Conservation (phyloP, 1,140 invertebrate species). For the Heliconius hewitsoni region DNA sequence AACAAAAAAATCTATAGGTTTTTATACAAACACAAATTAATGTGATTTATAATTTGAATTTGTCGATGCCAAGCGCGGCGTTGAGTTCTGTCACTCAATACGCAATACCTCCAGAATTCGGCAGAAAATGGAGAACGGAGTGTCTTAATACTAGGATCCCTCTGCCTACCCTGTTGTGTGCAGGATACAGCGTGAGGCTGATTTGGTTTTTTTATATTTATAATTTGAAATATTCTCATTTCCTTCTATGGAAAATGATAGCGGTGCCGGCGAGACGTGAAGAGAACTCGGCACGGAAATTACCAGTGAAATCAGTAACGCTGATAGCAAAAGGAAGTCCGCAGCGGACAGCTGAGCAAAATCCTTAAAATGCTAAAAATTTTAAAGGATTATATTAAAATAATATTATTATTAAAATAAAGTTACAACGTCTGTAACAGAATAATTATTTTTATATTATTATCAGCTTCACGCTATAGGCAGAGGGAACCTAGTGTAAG, state of each 20-base stretch:
- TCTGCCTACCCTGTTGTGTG: too few relatives aligned
- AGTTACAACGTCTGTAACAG: not conserved
- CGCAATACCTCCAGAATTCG: too few relatives aligned
- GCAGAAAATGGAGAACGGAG: too few relatives aligned
- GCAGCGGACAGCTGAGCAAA: conserved; percentile 40
- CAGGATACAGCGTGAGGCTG: too few relatives aligned
- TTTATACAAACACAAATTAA: not conserved
- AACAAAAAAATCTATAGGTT: not conserved
- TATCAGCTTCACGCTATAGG: too few relatives aligned
- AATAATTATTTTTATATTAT: not conserved
- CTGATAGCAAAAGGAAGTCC: conserved; percentile 41
- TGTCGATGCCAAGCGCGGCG: too few relatives aligned
- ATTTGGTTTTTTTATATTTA: conserved; percentile 37
- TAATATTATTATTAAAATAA: not conserved
- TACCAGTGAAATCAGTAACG: conserved; percentile 65
- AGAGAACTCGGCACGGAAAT: conserved; percentile 58
- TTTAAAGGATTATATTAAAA: not conserved
- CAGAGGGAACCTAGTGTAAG: too few relatives aligned
- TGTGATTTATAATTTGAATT: conserved; percentile 60
- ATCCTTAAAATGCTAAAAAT: not conserved
- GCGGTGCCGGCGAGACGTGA: conserved; percentile 44
- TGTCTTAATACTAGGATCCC: too few relatives aligned
- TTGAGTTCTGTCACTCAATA: too few relatives aligned
- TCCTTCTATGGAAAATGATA: conserved; percentile 35
- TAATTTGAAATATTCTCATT: conserved; percentile 60